Conservation (phyloP, 1,140 invertebrate species). For the Thrips palmi region DNA sequence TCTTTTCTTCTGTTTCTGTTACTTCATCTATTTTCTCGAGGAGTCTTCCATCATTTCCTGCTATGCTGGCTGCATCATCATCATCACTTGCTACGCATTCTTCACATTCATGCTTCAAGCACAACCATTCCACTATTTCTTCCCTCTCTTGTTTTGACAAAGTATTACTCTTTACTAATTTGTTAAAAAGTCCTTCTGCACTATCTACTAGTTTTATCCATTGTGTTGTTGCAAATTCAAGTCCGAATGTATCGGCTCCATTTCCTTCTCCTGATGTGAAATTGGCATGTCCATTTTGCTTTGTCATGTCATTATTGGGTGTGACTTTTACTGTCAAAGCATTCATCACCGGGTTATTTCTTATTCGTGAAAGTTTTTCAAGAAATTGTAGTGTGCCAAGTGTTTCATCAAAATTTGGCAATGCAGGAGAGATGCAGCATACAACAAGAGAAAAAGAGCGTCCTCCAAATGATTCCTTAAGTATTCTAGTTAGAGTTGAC, state of each 20-base stretch:
- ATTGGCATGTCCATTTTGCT: too few relatives aligned
- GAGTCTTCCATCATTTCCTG: conserved; percentile 32
- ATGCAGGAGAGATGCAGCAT: neutral
- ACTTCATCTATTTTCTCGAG: conserved; percentile 44
- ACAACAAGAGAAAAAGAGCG: neutral
- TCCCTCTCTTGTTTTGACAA: conserved; percentile 46
- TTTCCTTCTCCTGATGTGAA: neutral
- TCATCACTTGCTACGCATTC: conserved; percentile 48
- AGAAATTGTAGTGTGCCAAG: neutral
- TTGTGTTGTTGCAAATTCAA: conserved; percentile 63
- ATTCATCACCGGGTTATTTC: conserved; percentile 1
- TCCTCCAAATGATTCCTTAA: conserved; percentile 4
- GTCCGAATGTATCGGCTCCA: conserved; percentile 32
- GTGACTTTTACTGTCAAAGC: neutral
- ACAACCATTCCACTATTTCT: conserved; percentile 70
- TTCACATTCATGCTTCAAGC: conserved; percentile 66
- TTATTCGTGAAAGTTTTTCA: neutral
- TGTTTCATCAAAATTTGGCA: conserved; percentile 2
- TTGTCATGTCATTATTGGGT: conserved; percentile 3
- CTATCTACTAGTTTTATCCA: conserved; percentile 65
- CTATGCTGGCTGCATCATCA: conserved; percentile 23
- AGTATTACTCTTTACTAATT: conserved; percentile 34
- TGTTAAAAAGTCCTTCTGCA: conserved; percentile 63
- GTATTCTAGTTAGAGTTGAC: too few relatives aligned
- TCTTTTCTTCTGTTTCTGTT: conserved; percentile 29